Percentiles rank a stretch among this genome's conserved stretches.
Conservation (phyloP, 1,140 invertebrate species). For the Ceratina calcarata region DNA sequence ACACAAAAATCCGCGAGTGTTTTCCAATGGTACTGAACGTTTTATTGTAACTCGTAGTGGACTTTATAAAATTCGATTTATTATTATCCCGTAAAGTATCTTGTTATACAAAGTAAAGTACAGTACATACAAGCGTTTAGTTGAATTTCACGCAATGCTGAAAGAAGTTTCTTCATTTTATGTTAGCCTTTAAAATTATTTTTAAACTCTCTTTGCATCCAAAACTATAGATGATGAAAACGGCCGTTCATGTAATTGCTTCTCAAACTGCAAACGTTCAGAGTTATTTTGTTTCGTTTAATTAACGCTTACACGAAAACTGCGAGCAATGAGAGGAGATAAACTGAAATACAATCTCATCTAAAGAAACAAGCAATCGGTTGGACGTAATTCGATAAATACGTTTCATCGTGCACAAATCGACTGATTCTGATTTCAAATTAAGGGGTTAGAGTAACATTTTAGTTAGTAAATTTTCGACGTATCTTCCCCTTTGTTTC, state of each 20-base stretch:
- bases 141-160: too few relatives aligned
- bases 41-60: too few relatives aligned
- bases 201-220: too few relatives aligned
- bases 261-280: constrained; percentile 34
- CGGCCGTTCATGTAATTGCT: constrained; percentile 24
- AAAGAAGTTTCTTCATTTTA: too few relatives aligned
- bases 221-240: too few relatives aligned
- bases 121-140: too few relatives aligned
- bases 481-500: too few relatives aligned
- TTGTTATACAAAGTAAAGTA: too few relatives aligned
- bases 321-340: constrained; percentile 16
- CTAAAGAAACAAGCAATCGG: constrained; percentile 58
- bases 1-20: background rate
- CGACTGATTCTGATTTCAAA: background rate
- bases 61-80: too few relatives aligned
- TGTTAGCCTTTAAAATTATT: too few relatives aligned
- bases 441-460: background rate
- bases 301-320: constrained; percentile 40
- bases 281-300: constrained; percentile 37
- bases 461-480: too few relatives aligned
- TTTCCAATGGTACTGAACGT: background rate
- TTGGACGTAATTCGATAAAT: background rate
- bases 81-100: too few relatives aligned
- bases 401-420: background rate
- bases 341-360: constrained; percentile 46